A percentile compares a stretch with the other conserved stretches of the same genome.
phyloP scores from a whole-genome alignment of 2,888 invertebrate species.

The Tetragonula carbonaria region DNA sequence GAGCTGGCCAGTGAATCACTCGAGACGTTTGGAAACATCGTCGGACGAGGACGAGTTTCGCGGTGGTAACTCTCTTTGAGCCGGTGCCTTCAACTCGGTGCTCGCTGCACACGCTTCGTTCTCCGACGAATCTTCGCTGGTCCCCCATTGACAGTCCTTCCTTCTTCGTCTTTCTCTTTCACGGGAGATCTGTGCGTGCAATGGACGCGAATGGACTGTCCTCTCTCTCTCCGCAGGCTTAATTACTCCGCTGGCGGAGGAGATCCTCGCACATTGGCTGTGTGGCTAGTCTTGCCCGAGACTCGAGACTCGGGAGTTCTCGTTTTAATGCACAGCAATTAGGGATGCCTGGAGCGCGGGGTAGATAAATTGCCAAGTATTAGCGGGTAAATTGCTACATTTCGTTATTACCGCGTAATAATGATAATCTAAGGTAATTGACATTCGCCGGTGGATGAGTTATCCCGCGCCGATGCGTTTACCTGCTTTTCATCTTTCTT shows the following conservation, averaged over 20 bases:
- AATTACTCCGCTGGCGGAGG: slow-evolving; percentile 38
- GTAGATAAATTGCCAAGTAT: slow-evolving; percentile 46
- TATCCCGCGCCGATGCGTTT: slow-evolving; percentile 21
- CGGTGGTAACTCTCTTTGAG: slow-evolving; percentile 25
- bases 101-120: neutral
- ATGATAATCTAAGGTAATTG: slow-evolving; percentile 47
- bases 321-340: slow-evolving; percentile 49
- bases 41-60: neutral
- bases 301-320: slow-evolving; percentile 13
- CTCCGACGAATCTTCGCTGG: slow-evolving; percentile 45
- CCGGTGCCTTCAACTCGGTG: neutral
- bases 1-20: slow-evolving; percentile 47
- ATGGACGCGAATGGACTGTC: neutral
- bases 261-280: neutral
- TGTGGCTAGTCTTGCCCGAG: neutral
- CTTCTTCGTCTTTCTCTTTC: slow-evolving; percentile 3
- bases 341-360: slow-evolving; percentile 30
- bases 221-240: slow-evolving; percentile 7
- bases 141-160: neutral
- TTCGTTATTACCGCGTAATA: slow-evolving; percentile 49
- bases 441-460: slow-evolving; percentile 12
- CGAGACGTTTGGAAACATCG: slow-evolving; percentile 46
- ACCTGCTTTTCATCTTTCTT: neutral
- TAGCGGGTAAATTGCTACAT: slow-evolving; percentile 37
- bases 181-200: neutral